phyloP scores from a whole-genome alignment of 2,113 vertebrate genomes.

The Mustela lutreola region DNA sequence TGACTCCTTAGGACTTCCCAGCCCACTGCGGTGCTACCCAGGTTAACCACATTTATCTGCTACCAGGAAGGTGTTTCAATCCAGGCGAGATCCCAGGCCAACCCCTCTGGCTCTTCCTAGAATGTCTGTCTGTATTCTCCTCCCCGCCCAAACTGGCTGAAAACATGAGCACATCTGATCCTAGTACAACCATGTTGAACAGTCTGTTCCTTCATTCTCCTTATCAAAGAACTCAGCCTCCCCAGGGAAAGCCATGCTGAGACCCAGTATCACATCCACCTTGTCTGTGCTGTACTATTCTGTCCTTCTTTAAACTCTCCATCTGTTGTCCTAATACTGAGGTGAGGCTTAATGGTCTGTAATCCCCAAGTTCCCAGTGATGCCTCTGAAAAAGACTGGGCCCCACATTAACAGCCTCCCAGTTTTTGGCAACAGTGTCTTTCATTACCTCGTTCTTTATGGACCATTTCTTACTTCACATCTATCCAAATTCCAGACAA shows the following conservation, averaged over 20 bases:
- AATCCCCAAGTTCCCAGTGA: conserved; percentile 55
- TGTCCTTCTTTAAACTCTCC: conserved; percentile 66
- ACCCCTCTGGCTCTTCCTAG: neutral
- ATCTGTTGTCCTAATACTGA: conserved; percentile 64
- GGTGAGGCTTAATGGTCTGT: conserved; percentile 63
- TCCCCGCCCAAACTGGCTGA: conserved; percentile 1
- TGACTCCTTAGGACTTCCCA: neutral
- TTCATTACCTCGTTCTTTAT: neutral
- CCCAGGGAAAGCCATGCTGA: conserved; percentile 67
- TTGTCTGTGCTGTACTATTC: conserved; percentile 77
- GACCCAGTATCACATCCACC: conserved; percentile 46
- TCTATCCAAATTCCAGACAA: neutral
- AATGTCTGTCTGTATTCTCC: conserved; percentile 3
- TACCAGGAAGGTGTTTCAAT: conserved; percentile 35
- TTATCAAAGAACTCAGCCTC: conserved; percentile 74
- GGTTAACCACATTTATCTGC: neutral
- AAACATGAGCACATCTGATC: conserved; percentile 49
- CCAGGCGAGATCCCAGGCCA: neutral
- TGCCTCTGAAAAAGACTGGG: conserved; percentile 53
- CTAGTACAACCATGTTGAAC: conserved; percentile 1
- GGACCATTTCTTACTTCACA: neutral
- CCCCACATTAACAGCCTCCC: neutral
- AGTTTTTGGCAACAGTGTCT: neutral
- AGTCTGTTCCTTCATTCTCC: conserved; percentile 69
- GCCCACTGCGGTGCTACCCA: neutral